Percentiles rank a stretch among this genome's conserved stretches.
Conservation (phyloP, 1,140 invertebrate genomes). For the Chrysomallon squamiferum region DNA sequence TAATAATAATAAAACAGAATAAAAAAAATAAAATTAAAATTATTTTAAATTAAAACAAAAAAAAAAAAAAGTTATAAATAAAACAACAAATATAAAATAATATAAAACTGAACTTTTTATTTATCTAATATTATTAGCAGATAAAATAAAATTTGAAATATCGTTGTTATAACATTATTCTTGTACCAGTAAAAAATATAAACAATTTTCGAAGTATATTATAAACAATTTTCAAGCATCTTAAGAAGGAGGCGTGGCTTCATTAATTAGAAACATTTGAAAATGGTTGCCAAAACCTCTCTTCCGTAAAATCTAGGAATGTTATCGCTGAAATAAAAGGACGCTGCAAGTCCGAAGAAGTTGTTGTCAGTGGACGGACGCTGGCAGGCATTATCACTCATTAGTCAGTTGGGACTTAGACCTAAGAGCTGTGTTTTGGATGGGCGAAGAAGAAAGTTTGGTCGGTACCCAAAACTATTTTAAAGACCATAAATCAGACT, state of each 20-base stretch:
- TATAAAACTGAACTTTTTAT: no score
- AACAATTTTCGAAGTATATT: no score
- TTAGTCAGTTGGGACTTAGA: conserved; percentile 72
- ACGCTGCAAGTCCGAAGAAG: conserved; percentile 66
- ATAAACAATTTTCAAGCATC: conserved; percentile 64
- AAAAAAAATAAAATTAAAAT: no score
- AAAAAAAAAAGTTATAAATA: no score
- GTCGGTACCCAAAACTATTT: conserved; percentile 20
- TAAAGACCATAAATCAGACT: conserved; percentile 13
- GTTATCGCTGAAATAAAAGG: conserved; percentile 76
- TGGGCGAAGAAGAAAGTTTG: conserved; percentile 73
- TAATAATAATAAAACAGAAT: no score
- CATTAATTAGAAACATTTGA: conserved; percentile 72
- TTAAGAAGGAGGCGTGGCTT: conserved; percentile 76
- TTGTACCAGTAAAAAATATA: no score
- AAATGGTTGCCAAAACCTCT: conserved; percentile 68
- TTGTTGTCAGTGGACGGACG: conserved; percentile 80
- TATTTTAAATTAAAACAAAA: no score
- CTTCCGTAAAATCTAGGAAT: conserved; percentile 72
- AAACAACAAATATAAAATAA: no score
- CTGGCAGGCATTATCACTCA: conserved; percentile 74
- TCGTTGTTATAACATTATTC: no score
- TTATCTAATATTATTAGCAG: no score
- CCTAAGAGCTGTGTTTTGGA: conserved; percentile 83
- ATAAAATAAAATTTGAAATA: no score